Conservation (phyloP, 2,888 invertebrate species). For the Phrixothrix hirtus region DNA sequence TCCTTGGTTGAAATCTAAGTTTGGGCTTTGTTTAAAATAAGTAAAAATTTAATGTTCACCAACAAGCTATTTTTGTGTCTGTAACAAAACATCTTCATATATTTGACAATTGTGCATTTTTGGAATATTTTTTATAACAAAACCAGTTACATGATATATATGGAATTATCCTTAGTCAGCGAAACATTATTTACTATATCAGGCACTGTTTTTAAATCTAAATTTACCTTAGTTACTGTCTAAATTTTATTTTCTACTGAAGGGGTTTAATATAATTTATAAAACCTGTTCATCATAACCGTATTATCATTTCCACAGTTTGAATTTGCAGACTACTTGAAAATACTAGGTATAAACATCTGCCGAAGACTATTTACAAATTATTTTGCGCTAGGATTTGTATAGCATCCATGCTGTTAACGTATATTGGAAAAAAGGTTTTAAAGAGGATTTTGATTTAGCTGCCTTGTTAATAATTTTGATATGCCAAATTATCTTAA, state of each 20-base stretch:
- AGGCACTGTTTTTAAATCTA: not conserved
- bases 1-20: no score
- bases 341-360: not conserved
- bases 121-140: no score
- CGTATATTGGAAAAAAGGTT: not conserved
- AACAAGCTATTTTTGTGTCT: no score
- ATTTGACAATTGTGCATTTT: no score
- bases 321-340: not conserved
- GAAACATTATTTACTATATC: no score
- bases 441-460: not conserved
- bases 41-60: no score
- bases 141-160: no score
- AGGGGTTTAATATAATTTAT: not conserved
- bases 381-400: not conserved
- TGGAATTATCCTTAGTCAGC: no score
- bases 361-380: not conserved
- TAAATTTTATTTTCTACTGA: not conserved
- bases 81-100: no score
- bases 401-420: not conserved
- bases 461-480: not conserved
- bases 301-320: conserved; percentile 1
- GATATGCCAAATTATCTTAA: not conserved
- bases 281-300: not conserved
- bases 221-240: not conserved
- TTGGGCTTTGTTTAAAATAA: no score